Percentiles rank a stretch among this genome's conserved stretches.
Conservation (phyloP, 1,140 invertebrate species). For the Microplitis mediator region DNA sequence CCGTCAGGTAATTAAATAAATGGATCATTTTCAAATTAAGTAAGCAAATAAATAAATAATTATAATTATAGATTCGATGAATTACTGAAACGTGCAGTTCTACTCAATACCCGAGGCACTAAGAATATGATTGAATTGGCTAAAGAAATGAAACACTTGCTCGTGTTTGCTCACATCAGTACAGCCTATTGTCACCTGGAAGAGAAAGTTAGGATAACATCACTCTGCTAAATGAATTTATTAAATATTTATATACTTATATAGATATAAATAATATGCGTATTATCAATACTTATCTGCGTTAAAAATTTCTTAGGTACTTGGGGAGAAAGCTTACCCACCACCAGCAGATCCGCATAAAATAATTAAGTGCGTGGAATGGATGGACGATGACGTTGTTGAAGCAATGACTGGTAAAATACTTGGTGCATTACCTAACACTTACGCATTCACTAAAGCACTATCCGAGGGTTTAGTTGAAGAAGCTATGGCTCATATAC, state of each 20-base stretch:
- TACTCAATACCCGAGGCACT: constrained; percentile 78
- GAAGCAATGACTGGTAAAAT: constrained; percentile 76
- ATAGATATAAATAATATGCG: neutral
- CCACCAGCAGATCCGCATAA: constrained; percentile 87
- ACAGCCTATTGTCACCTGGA: constrained; percentile 70
- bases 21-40: neutral
- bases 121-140: constrained; percentile 76
- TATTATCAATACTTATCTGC: neutral
- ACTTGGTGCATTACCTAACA: constrained; percentile 83
- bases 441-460: constrained; percentile 92
- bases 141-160: constrained; percentile 74
- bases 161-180: constrained; percentile 68
- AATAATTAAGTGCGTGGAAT: constrained; percentile 86
- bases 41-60: neutral
- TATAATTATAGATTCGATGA: constrained; percentile 71
- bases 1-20: constrained; percentile 66
- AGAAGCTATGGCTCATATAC: constrained; percentile 76
- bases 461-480: constrained; percentile 82
- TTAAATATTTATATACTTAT: neutral
- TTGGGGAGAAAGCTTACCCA: constrained; percentile 78
- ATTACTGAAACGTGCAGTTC: constrained; percentile 72
- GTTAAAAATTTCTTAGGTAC: constrained; percentile 53
- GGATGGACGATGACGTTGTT: constrained; percentile 82
- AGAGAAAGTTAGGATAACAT: constrained; percentile 51
- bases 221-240: neutral